Base-by-base conservation (phyloP, 2,113 vertebrate genomes). In the Ondatra zibethicus region DNA sequence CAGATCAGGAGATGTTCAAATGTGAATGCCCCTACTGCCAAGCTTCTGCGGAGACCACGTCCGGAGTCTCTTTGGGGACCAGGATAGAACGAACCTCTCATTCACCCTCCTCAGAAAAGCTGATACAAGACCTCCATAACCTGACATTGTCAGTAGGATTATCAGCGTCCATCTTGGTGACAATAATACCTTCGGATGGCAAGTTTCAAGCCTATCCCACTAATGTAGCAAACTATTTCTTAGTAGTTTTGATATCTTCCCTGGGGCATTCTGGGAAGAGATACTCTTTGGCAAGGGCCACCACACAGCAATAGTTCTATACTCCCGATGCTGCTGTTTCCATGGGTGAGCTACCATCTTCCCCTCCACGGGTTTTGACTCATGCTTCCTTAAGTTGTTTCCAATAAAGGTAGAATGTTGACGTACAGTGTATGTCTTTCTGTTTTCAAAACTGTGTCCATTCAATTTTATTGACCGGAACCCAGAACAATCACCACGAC, bases 1-100 rank as follows among this genome's bases (percentile, higher is more conserved):
- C 19, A 81, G 80, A 90, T 87, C 12, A 76, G 86, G 73, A n/a
- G n/a, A n/a, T n/a, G n/a, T 96, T 96, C 73, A 97, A 92, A 81
- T 97, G 92, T 52, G 86, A 97, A 81, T 96, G 94, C 33, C 12
- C 0, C 39, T 90, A 75, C 66, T 97, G 94, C 55, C 70, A 61
- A 63, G 39, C 39, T 16, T 94, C 33, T 42, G 17, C 31, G 81
- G 88, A 50, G n/a, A 91, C 4, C 76, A 84, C 58, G 31, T 91
- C 96, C 11, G 77, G 85, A 4, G 55, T 86, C 47, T 89, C 78
- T n/a, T 47, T 0, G 3, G 45, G 27, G 47, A 89, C 50, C 21
- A 52, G 47, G 39, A 82, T 2, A 39, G 78, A 82, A 27, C 25
- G 25, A 73, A 31, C 16, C 33, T 86, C 78, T 73, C 78, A 36